These are phyloP conservation scores for Brachylomia viminalis DNA, from an alignment of 2,888 invertebrate genomes.

Conservation along the genomic window DNA sequence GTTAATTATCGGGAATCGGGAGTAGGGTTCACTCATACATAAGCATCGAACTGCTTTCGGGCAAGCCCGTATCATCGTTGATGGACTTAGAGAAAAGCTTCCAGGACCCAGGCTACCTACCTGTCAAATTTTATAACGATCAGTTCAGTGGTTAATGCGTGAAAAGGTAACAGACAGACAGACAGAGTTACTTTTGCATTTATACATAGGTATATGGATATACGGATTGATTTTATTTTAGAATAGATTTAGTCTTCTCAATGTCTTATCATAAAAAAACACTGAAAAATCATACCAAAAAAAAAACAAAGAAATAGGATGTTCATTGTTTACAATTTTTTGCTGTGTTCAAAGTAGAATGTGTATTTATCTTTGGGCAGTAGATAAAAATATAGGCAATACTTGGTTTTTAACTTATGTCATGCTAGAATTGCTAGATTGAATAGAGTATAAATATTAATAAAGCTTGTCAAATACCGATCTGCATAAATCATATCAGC, in stretches of 20 bases:
- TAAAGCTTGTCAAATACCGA: background rate
- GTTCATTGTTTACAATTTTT: slow-evolving; percentile 4
- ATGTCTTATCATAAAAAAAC: background rate
- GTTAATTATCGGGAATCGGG: too few relatives aligned
- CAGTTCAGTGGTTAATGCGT: background rate
- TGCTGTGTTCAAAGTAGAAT: background rate
- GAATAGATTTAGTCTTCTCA: background rate
- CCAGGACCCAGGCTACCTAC: too few relatives aligned
- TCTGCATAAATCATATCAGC: background rate
- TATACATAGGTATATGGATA: too few relatives aligned
- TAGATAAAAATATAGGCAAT: background rate
- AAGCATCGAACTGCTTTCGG: too few relatives aligned
- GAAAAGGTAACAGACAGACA: too few relatives aligned
- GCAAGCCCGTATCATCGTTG: too few relatives aligned
- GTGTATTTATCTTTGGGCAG: background rate
- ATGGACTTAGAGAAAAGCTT: too few relatives aligned
- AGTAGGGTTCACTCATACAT: too few relatives aligned
- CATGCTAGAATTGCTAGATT: background rate
- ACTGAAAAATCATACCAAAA: background rate
- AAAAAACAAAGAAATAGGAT: slow-evolving; percentile 2
- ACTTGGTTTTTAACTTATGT: background rate
- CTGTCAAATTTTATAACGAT: too few relatives aligned
- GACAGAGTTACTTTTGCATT: background rate
- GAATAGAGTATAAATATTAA: background rate
- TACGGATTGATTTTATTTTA: slow-evolving; percentile 6